Evolutionary conservation across 1,140 invertebrate genomes (phyloP), one percentile per base, ranked within the genome.

Genomic region (Caenorhabditis inopinata): DNA sequence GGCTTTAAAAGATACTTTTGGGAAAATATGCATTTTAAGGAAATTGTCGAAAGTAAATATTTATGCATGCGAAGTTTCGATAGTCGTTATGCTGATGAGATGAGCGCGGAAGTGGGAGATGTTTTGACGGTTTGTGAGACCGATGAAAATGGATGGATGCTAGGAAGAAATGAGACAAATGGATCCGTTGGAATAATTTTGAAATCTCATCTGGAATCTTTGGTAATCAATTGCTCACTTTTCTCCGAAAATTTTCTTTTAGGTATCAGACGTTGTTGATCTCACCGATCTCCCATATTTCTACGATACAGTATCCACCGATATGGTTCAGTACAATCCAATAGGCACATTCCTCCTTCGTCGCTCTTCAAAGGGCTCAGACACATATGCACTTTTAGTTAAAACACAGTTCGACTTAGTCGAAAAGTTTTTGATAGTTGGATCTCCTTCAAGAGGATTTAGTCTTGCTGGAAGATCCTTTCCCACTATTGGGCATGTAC

Each of bases 351-450:
- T 68, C 11, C 58, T 68, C 11, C 58, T 68, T 12, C 11, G 58
- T 16, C 25, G 58, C 18, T 68, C 58, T 0, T 68, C 58, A 1
- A 68, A 68, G 38, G 58, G 58, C 9, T 38, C 58, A 16, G 58
- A 68, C 12, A 68, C 58, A 0, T 68, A 68, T 38, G 58, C 58
- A 7, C 25, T 68, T 11, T 18, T 68, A 42, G 58, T 68, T 14
- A 68, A 68, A 68, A 68, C 58, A 1, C 58, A 68, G 38, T 68
- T 68, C 58, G 58, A 68, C 38, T 29, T 68, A 21, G 32, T 68
- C n/a, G 58, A 68, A 11, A 68, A 68, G 23, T 68, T 68, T 21
- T 32, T 68, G n/a, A 68, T 68, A 4, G 58, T 68, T 21, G 58
- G 58, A 21, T 68, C 32, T 16, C 32, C 58, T 7, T 38, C 58